phyloP scores from a whole-genome alignment of 2,888 invertebrate genomes.

The Lasius fuliginosus region DNA sequence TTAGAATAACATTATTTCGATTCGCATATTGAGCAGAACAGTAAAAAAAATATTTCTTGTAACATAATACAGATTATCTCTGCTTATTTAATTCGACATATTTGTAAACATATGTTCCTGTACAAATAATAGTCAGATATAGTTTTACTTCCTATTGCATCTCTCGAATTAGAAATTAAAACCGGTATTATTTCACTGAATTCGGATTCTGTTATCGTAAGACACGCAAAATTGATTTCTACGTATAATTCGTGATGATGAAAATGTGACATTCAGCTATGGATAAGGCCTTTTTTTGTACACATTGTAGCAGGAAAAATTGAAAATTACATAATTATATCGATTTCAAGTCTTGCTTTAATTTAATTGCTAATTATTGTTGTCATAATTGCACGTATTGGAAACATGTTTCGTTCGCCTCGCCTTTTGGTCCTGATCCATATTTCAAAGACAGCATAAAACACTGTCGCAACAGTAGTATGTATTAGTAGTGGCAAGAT shows the following conservation, averaged over 20 bases:
- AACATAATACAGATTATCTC: neutral
- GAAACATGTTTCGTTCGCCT: neutral
- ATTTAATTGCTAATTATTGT: conserved; percentile 12
- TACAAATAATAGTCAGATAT: conserved; percentile 16
- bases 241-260: neutral
- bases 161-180: neutral
- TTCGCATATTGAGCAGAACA: conserved; percentile 23
- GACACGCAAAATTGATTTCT: neutral
- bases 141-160: neutral
- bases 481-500: conserved; percentile 30
- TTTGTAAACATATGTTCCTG: neutral
- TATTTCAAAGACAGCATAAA: neutral
- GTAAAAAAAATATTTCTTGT: conserved; percentile 39
- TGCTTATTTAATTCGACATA: conserved; percentile 5
- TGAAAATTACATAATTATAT: neutral
- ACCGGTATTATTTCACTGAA: conserved; percentile 13
- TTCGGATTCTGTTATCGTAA: neutral
- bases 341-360: neutral
- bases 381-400: neutral
- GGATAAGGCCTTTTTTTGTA: neutral
- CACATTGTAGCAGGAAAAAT: neutral
- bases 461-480: conserved; percentile 18
- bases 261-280: neutral
- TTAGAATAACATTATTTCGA: conserved; percentile 11
- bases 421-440: neutral